A percentile compares a stretch with the other conserved stretches of the same genome.
Conservation (phyloP, 2,888 invertebrate species). For the Nymphalis polychloros region DNA sequence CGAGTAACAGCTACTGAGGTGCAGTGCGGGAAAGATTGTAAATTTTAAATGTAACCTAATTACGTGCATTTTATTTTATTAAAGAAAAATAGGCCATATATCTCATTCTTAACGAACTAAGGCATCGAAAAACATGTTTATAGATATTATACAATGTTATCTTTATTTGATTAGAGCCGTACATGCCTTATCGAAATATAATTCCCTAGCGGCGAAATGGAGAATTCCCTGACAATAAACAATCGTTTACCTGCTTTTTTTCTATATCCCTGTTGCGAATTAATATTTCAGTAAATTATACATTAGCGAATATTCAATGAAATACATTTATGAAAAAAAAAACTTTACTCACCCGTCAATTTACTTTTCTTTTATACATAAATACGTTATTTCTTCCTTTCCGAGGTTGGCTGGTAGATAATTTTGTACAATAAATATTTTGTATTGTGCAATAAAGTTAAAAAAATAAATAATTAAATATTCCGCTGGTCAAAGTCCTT, state of each 20-base stretch:
- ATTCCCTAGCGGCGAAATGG: slow-evolving; percentile 10
- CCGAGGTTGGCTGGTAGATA: too few relatives aligned
- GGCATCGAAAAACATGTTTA: too few relatives aligned
- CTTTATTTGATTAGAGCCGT: slow-evolving; percentile 8
- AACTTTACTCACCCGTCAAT: too few relatives aligned
- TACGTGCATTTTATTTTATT: neutral
- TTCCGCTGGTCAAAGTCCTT: too few relatives aligned
- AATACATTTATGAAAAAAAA: too few relatives aligned
- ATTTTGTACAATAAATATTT: too few relatives aligned
- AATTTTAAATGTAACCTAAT: slow-evolving; percentile 27
- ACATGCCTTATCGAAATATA: slow-evolving; percentile 16
- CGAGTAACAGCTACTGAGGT: slow-evolving; percentile 44
- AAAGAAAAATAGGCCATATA: neutral
- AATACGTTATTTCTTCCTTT: too few relatives aligned
- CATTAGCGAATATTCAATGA: too few relatives aligned
- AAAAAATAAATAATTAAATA: too few relatives aligned
- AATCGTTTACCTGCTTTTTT: slow-evolving; percentile 6
- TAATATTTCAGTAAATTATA: neutral
- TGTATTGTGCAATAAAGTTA: too few relatives aligned
- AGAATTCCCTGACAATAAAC: slow-evolving; percentile 19
- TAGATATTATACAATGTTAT: neutral
- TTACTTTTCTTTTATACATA: too few relatives aligned
- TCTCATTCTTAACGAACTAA: too few relatives aligned
- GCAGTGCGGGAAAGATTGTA: slow-evolving; percentile 37
- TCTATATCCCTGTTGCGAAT: neutral